A percentile compares a stretch with the other conserved stretches of the same genome.
These are phyloP conservation scores for rat (Rattus norvegicus) DNA, from an alignment of 2,113 vertebrate genomes.

Conservation along the genomic window GRCr8 NC_086033.1:61025001-61025500, in stretches of 20 bases:
- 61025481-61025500: background rate
- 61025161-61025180: background rate
- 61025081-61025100: background rate
- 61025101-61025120: too few relatives aligned
- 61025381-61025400: too few relatives aligned
- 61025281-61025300: background rate
- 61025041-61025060: background rate
- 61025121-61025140: background rate
- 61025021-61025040: background rate
- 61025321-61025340: background rate
- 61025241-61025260: background rate
- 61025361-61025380: background rate
- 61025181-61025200: background rate
- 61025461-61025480: background rate
- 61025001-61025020: background rate
- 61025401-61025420: background rate
- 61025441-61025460: background rate
- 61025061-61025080: background rate
- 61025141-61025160: background rate
- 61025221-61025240: background rate
- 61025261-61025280: background rate
- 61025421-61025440: background rate
- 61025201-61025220: too few relatives aligned
- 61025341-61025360: background rate
- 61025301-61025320: background rate